A percentile compares a stretch with the other conserved stretches of the same genome.
phyloP scores from a whole-genome alignment of 2,888 invertebrate species.

The Dryocosmus kuriphilus region DNA sequence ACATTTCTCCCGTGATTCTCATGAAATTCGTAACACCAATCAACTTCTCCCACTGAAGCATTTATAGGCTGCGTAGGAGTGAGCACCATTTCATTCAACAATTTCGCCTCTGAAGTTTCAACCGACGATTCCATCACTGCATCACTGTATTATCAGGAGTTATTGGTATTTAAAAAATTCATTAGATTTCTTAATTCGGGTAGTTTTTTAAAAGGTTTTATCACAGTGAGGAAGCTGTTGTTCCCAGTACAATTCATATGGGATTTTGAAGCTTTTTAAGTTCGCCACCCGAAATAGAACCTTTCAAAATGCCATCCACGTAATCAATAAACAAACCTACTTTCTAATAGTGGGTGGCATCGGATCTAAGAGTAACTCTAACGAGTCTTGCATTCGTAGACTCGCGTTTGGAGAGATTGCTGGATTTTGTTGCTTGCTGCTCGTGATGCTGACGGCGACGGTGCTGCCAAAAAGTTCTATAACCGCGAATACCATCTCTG shows the following conservation, averaged over 20 bases:
- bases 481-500: conserved; percentile 90
- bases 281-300: neutral
- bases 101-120: conserved; percentile 72
- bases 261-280: no score
- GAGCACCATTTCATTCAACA: conserved; percentile 68
- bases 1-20: conserved; percentile 92
- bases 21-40: conserved; percentile 84
- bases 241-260: no score
- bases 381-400: conserved; percentile 81
- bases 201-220: no score
- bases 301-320: neutral
- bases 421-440: conserved; percentile 80
- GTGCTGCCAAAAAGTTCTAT: conserved; percentile 90
- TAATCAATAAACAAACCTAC: conserved; percentile 58
- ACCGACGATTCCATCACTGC: conserved; percentile 74
- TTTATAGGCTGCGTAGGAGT: conserved; percentile 71
- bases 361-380: conserved; percentile 82
- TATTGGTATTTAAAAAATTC: neutral
- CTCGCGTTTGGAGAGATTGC: conserved; percentile 78
- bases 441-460: conserved; percentile 87
- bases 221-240: no score
- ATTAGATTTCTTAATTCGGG: neutral
- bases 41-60: conserved; percentile 65
- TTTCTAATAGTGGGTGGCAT: conserved; percentile 75
- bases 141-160: conserved; percentile 67